Percentiles rank a stretch among this genome's conserved stretches.
These are phyloP conservation scores for Punctoribates punctum DNA, from an alignment of 2,888 invertebrate species.

Conservation along the genomic window DNA sequence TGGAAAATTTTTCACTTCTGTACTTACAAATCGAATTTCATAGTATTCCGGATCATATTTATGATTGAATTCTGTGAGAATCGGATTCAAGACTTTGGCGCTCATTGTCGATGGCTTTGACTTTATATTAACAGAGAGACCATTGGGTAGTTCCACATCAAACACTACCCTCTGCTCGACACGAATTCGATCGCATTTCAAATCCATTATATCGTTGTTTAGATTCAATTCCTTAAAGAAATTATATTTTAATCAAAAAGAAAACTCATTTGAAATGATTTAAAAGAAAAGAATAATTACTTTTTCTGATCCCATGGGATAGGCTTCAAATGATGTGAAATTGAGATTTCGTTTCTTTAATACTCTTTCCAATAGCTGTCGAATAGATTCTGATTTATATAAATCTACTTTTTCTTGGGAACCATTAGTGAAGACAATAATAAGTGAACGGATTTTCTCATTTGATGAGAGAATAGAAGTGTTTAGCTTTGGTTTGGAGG, in stretches of 20 bases:
- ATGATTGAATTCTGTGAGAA: background rate
- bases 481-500: background rate
- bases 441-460: background rate
- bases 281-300: background rate
- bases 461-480: background rate
- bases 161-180: constrained; percentile 4
- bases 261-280: background rate
- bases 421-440: background rate
- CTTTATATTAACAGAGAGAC: background rate
- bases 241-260: too few species aligned
- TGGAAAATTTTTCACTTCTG: too few species aligned
- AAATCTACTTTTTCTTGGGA: background rate
- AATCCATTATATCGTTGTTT: background rate
- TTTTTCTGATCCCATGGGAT: background rate
- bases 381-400: background rate
- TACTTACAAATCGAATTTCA: constrained; percentile 6
- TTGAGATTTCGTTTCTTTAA: background rate
- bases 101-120: constrained; percentile 9
- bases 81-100: constrained; percentile 16
- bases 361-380: background rate
- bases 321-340: constrained; percentile 14
- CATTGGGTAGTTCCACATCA: background rate
- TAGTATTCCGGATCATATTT: background rate
- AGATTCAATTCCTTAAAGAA: background rate
- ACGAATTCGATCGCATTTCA: background rate